Conservation (phyloP, 2,113 vertebrate species). For the Brachirus orientalis region DNA sequence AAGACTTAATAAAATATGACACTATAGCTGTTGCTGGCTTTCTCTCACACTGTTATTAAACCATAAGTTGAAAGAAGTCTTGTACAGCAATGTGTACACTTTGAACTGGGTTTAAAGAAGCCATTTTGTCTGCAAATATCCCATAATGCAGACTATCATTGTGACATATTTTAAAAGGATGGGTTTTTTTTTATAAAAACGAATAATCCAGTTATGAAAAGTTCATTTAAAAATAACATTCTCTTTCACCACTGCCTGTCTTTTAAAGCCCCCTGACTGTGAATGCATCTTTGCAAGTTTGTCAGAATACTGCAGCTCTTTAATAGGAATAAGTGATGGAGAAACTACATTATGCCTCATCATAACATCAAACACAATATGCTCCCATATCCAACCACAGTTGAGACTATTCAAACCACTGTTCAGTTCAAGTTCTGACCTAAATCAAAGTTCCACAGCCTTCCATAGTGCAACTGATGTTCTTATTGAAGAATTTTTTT, state of each 20-base stretch:
- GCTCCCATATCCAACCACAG: neutral
- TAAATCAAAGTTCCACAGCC: slow-evolving; percentile 2
- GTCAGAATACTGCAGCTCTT: neutral
- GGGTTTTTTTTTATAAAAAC: slow-evolving; percentile 13
- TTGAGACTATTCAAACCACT: neutral
- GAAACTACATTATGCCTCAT: neutral
- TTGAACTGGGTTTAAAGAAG: slow-evolving; percentile 45
- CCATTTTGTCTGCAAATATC: slow-evolving; percentile 31
- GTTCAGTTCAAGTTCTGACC: neutral
- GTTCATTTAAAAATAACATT: slow-evolving; percentile 7
- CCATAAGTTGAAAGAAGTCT: slow-evolving; percentile 42
- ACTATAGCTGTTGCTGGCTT: slow-evolving; percentile 44
- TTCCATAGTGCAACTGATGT: neutral
- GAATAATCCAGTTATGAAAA: slow-evolving; percentile 17
- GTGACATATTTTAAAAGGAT: no score
- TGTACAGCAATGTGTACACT: slow-evolving; percentile 25
- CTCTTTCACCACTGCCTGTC: neutral
- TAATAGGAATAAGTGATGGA: neutral
- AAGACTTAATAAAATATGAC: slow-evolving; percentile 33
- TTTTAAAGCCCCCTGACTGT: slow-evolving; percentile 19
- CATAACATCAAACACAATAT: neutral
- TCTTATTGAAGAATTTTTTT: slow-evolving; percentile 24
- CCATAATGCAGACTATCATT: slow-evolving; percentile 6
- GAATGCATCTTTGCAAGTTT: slow-evolving; percentile 13
- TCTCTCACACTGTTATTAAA: slow-evolving; percentile 41